A percentile compares a stretch with the other conserved stretches of the same genome.
These are phyloP conservation scores for Otocyon megalotis DNA, from an alignment of 2,113 vertebrate genomes.

Conservation along the genomic window DNA sequence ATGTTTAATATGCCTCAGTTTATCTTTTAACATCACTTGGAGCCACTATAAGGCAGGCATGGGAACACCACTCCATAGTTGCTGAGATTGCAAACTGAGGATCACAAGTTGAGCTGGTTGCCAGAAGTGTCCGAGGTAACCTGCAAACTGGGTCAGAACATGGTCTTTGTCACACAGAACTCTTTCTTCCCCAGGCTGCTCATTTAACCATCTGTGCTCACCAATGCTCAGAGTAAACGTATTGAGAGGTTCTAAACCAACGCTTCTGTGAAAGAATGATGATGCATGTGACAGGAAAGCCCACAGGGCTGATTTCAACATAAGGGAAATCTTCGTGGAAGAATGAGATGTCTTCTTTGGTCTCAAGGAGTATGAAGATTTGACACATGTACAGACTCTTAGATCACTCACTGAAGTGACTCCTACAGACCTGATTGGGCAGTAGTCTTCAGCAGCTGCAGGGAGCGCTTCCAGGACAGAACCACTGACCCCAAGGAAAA, in stretches of 20 bases:
- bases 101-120: neutral
- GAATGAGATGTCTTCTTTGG: neutral
- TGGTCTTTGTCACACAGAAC: neutral
- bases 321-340: neutral
- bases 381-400: neutral
- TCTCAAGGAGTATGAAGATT: neutral
- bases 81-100: neutral
- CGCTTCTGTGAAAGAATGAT: neutral
- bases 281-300: neutral
- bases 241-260: neutral
- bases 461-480: neutral
- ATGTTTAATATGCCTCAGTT: neutral
- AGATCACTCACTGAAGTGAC: neutral
- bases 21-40: neutral
- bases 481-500: neutral
- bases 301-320: neutral
- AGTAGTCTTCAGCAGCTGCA: neutral
- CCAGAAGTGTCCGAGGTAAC: neutral
- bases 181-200: neutral
- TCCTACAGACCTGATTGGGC: neutral
- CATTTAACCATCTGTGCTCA: neutral
- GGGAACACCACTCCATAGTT: neutral
- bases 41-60: neutral
- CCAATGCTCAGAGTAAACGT: accelerated
- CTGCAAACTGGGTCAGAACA: neutral